Percentiles rank a stretch among this genome's conserved stretches.
phyloP scores from a whole-genome alignment of 2,888 invertebrate species.

The Cheilosia grossa region DNA sequence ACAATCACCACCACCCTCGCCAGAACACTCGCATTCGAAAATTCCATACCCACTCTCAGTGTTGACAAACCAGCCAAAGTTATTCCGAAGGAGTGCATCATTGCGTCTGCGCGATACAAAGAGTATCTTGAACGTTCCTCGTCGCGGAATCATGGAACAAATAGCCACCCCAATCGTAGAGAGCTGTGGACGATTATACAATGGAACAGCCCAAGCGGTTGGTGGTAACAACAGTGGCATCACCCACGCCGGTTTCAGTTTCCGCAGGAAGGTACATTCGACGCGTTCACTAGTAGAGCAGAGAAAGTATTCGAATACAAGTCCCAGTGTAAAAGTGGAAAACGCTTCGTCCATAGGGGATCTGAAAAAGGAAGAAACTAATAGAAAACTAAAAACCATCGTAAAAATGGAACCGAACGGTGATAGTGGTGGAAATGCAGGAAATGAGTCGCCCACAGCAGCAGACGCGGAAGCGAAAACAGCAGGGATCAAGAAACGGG shows the following conservation, averaged over 20 bases:
- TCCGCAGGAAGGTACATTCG: constrained; percentile 68
- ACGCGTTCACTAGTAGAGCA: constrained; percentile 61
- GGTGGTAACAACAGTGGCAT: constrained; percentile 73
- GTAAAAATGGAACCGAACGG: constrained; percentile 47
- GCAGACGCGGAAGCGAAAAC: constrained; percentile 51
- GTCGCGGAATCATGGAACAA: constrained; percentile 76
- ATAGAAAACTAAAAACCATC: constrained; percentile 36
- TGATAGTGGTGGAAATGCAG: constrained; percentile 21
- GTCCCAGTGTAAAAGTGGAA: constrained; percentile 48
- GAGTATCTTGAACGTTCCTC: constrained; percentile 79
- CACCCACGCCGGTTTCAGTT: constrained; percentile 74
- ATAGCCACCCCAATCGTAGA: constrained; percentile 75
- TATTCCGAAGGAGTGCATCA: constrained; percentile 87
- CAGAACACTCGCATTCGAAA: constrained; percentile 49
- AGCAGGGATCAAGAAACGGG: constrained; percentile 70
- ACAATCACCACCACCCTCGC: constrained; percentile 76
- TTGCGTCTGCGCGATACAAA: constrained; percentile 87
- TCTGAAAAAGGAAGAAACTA: constrained; percentile 53
- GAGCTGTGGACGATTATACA: constrained; percentile 62
- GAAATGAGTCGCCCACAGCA: constrained; percentile 47
- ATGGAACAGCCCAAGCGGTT: constrained; percentile 75
- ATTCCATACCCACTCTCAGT: constrained; percentile 76
- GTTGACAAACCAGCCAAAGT: constrained; percentile 75
- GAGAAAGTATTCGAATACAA: constrained; percentile 37
- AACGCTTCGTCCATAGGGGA: constrained; percentile 42